Percentiles rank a stretch among this genome's conserved stretches.
Evolutionary conservation across 2,797 vertebrate species (phyloP).

Genomic region (Sternarchorhynchus goeldii): DNA sequence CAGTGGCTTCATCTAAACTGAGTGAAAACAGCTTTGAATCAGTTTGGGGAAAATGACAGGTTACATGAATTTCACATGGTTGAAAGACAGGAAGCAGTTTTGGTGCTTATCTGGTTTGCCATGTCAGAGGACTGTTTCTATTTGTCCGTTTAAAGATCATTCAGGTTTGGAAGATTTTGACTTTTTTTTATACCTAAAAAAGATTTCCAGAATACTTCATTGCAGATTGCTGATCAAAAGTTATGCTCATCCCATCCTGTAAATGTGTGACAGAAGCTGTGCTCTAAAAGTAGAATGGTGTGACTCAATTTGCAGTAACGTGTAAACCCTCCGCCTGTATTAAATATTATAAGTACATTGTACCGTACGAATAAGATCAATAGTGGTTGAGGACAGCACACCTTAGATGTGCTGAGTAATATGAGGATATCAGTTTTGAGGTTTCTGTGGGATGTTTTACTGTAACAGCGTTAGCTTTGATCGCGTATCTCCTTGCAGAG

Average conservation of each 20-base stretch:
- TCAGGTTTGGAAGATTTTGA: slow-evolving; percentile 2
- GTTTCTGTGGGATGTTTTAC: not conserved
- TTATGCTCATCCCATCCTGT: not conserved
- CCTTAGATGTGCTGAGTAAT: not conserved
- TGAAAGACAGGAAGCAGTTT: slow-evolving; percentile 63
- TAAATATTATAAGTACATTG: not conserved
- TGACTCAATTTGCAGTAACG: not conserved
- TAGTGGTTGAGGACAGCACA: not conserved
- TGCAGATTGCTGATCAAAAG: not conserved
- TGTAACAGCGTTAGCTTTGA: not conserved
- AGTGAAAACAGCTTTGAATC: slow-evolving; percentile 75
- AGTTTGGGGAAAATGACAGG: slow-evolving; percentile 67
- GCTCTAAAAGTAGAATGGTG: not conserved
- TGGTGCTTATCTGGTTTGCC: slow-evolving; percentile 62
- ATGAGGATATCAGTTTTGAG: not conserved
- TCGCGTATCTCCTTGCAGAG: slow-evolving; percentile 64
- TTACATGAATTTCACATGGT: slow-evolving; percentile 69
- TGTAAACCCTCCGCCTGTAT: not conserved
- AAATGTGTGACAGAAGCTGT: not conserved
- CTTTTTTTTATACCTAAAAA: not conserved
- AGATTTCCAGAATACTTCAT: not conserved
- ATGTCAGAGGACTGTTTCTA: slow-evolving; percentile 29
- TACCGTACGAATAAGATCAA: not conserved
- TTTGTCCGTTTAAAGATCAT: not conserved
- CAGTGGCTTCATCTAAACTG: slow-evolving; percentile 63